Percentiles rank a stretch among this genome's conserved stretches.
phyloP scores from a whole-genome alignment of 2,797 vertebrate species.

The Vireo griseus region DNA sequence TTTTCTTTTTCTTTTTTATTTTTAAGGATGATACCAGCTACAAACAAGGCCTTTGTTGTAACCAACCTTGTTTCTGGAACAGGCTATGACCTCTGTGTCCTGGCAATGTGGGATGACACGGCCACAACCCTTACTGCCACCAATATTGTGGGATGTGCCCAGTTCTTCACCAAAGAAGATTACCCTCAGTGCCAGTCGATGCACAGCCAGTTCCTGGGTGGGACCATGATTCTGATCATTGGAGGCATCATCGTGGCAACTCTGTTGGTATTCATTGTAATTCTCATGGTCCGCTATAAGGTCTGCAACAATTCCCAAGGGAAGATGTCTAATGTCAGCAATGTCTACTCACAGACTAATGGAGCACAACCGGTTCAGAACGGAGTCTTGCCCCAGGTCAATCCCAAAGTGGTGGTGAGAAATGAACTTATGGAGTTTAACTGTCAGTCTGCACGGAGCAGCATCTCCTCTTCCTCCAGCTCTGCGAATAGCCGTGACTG shows the following conservation, averaged over 20 bases:
- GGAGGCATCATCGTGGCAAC: constrained; percentile 95
- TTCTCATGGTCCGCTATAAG: constrained; percentile 97
- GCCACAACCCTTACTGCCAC: constrained; percentile 96
- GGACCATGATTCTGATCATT: constrained; percentile 95
- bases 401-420: constrained; percentile 88
- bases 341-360: constrained; percentile 93
- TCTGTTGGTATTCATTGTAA: constrained; percentile 92
- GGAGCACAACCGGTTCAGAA: constrained; percentile 82
- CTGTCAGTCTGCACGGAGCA: constrained; percentile 84
- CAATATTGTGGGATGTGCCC: constrained; percentile 93
- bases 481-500: constrained; percentile 83
- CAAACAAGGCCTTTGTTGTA: constrained; percentile 91
- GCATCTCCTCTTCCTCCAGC: constrained; percentile 89
- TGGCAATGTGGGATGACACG: constrained; percentile 97
- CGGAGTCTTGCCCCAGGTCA: constrained; percentile 80
- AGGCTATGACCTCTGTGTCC: constrained; percentile 94
- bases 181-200: constrained; percentile 94
- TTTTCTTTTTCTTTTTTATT: background rate
- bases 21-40: constrained; percentile 92
- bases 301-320: constrained; percentile 83
- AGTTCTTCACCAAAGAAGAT: constrained; percentile 93
- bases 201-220: constrained; percentile 92
- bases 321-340: constrained; percentile 85
- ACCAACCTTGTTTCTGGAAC: constrained; percentile 93
- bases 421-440: constrained; percentile 87